These are phyloP conservation scores for Chaitophorus viminalis DNA, from an alignment of 2,888 invertebrate genomes.

Conservation along the genomic window DNA sequence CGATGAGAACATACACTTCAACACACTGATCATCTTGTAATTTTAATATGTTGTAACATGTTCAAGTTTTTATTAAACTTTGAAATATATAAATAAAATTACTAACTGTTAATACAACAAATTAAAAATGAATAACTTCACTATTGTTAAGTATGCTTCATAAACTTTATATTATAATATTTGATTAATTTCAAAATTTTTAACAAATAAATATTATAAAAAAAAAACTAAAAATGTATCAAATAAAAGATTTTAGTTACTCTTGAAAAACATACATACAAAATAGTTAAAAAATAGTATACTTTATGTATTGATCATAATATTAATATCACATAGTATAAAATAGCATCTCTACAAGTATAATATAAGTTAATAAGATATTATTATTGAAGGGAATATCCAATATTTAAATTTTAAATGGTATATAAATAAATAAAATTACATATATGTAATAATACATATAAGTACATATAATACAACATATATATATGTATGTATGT, in stretches of 20 bases:
- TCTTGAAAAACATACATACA: background rate
- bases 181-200: background rate
- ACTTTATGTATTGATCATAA: background rate
- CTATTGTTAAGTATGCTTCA: background rate
- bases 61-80: background rate
- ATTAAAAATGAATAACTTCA: background rate
- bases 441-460: background rate
- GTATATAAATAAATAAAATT: background rate
- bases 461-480: too few species aligned
- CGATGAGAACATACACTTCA: background rate
- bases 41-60: background rate
- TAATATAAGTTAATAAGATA: background rate
- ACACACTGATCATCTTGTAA: background rate
- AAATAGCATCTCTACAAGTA: background rate
- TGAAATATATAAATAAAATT: background rate
- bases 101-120: background rate
- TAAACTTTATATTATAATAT: background rate
- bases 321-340: slow-evolving; percentile 10
- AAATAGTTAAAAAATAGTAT: background rate
- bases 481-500: too few species aligned
- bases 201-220: background rate
- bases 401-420: background rate
- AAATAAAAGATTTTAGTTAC: background rate
- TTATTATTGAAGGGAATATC: background rate
- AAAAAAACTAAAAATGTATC: background rate